phyloP scores from a whole-genome alignment of 1,140 invertebrate species.

The Lepidurus apus region DNA sequence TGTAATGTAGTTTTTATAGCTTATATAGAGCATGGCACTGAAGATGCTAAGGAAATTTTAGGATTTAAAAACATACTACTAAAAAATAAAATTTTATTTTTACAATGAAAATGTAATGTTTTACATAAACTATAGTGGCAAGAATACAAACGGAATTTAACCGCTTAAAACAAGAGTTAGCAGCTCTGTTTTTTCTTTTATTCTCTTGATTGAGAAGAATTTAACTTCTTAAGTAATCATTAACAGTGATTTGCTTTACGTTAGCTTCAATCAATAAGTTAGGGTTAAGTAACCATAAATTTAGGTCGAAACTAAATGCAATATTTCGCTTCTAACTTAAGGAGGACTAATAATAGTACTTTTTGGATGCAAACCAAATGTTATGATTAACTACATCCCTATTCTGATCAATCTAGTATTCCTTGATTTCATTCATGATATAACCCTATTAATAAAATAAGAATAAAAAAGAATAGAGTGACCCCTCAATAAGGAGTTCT shows the following conservation, averaged over 20 bases:
- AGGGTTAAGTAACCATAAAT: slow-evolving; percentile 27
- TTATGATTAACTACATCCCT: slow-evolving; percentile 57
- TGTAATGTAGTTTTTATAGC: slow-evolving; percentile 49
- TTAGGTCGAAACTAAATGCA: slow-evolving; percentile 37
- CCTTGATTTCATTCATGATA: slow-evolving; percentile 59
- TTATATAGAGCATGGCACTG: slow-evolving; percentile 55
- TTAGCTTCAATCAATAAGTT: slow-evolving; percentile 53
- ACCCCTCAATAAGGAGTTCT: too few relatives aligned
- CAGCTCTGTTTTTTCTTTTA: slow-evolving; percentile 43
- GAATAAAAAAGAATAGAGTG: slow-evolving; percentile 47
- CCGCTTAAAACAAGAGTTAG: slow-evolving; percentile 43
- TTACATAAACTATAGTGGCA: slow-evolving; percentile 54
- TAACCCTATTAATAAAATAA: slow-evolving; percentile 52
- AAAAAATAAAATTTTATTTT: slow-evolving; percentile 43
- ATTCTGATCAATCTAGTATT: slow-evolving; percentile 52
- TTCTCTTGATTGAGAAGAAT: slow-evolving; percentile 48
- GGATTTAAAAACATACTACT: slow-evolving; percentile 15
- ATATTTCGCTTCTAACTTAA: slow-evolving; percentile 33
- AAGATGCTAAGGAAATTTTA: slow-evolving; percentile 49
- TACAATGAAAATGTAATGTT: slow-evolving; percentile 56
- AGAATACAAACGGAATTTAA: slow-evolving; percentile 50
- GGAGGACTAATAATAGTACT: slow-evolving; percentile 39
- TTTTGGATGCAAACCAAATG: slow-evolving; percentile 58
- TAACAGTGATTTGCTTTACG: slow-evolving; percentile 55
- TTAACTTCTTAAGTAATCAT: slow-evolving; percentile 47